Conservation (phyloP, 2,113 vertebrate genomes). For the Camelus dromedarius region DNA sequence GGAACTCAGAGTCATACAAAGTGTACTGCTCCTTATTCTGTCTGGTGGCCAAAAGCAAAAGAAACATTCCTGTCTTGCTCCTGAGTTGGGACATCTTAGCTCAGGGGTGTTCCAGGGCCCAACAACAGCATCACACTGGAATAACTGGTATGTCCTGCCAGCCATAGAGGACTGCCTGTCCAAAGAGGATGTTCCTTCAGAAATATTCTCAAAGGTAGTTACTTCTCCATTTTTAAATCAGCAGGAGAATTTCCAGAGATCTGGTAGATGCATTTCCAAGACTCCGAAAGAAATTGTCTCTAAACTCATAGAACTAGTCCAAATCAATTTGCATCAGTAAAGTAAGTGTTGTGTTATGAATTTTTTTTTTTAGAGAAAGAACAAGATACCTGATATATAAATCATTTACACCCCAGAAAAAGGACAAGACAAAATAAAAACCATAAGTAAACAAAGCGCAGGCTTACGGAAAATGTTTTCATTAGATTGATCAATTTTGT, state of each 20-base stretch:
- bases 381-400: neutral
- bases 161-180: neutral
- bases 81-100: neutral
- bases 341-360: neutral
- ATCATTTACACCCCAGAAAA: neutral
- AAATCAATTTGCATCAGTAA: neutral
- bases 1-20: neutral
- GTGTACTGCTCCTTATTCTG: fast-evolving
- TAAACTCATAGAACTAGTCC: neutral
- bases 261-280: neutral
- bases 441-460: neutral
- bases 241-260: neutral
- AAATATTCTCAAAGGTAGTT: neutral
- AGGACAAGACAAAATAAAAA: neutral
- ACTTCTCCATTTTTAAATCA: neutral
- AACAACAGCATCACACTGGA: neutral
- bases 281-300: neutral
- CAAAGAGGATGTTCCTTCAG: neutral
- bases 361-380: neutral
- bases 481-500: neutral
- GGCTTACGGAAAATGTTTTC: neutral
- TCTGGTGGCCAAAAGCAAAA: neutral
- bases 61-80: fast-evolving
- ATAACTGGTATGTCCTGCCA: neutral
- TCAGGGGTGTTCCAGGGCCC: neutral